These are phyloP conservation scores for Heliangelus exortis DNA, from an alignment of 2,797 vertebrate species.

Conservation along the genomic window DNA sequence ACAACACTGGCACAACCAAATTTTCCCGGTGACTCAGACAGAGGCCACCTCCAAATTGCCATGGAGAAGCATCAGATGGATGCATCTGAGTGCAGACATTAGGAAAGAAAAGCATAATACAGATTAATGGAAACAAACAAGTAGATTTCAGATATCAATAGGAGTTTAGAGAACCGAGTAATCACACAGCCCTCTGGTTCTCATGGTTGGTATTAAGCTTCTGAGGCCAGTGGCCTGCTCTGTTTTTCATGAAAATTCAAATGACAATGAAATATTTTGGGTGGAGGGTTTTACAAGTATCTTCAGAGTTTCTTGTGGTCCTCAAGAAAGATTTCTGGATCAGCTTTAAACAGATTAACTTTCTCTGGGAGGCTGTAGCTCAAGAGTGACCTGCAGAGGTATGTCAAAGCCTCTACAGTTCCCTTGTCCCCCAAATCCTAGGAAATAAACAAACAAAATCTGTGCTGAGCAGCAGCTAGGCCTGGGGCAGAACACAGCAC, in stretches of 20 bases:
- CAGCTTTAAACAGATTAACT: neutral
- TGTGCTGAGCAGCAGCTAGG: neutral
- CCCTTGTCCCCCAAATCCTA: neutral
- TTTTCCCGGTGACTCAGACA: neutral
- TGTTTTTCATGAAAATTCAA: neutral
- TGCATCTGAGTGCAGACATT: neutral
- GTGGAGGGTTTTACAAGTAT: neutral
- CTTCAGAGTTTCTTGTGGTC: neutral
- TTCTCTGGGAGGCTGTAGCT: neutral
- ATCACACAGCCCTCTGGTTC: neutral
- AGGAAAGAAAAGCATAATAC: neutral
- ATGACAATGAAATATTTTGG: neutral
- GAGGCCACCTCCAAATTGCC: neutral
- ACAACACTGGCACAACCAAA: neutral
- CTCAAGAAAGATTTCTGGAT: neutral
- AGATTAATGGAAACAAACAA: neutral
- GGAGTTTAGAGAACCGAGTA: neutral
- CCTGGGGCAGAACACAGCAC: fast-evolving
- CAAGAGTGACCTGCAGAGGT: neutral
- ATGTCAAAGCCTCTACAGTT: neutral
- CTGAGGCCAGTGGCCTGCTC: neutral
- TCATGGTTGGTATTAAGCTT: neutral
- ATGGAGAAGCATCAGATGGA: neutral
- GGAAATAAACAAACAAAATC: neutral
- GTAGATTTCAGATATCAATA: neutral